Evolutionary conservation across 1,140 invertebrate species (phyloP).

Genomic region (Marisa cornuarietis): DNA sequence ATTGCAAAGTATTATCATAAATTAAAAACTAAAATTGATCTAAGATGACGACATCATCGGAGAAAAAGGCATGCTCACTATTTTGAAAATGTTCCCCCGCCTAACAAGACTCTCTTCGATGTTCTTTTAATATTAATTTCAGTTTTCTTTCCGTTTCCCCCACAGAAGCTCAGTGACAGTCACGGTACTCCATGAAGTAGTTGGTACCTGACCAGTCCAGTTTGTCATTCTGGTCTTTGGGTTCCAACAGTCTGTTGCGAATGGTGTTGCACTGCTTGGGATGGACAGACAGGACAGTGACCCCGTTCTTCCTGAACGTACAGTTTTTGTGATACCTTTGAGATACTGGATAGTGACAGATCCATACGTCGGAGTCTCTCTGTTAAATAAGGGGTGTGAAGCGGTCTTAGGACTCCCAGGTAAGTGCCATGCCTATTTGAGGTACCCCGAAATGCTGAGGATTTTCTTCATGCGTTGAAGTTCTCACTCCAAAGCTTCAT

Average conservation of each 20-base stretch:
- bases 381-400: too few relatives aligned
- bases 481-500: too few relatives aligned
- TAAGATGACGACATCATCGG: not conserved
- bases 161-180: not conserved
- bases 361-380: too few relatives aligned
- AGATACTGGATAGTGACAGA: not conserved
- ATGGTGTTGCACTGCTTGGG: not conserved
- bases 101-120: not conserved
- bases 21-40: not conserved
- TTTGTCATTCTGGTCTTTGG: not conserved
- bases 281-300: not conserved
- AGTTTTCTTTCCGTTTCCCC: slow-evolving; percentile 1
- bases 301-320: not conserved
- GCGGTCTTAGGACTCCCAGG: too few relatives aligned
- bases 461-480: too few relatives aligned
- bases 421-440: too few relatives aligned
- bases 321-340: not conserved
- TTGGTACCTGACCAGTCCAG: not conserved
- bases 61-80: not conserved
- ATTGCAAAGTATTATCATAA: too few relatives aligned
- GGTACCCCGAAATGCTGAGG: too few relatives aligned
- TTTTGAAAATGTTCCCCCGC: not conserved
- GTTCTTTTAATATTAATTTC: not conserved
- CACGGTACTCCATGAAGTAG: not conserved
- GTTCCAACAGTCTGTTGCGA: not conserved